Evolutionary conservation across 92 coral and sea anemone species (phyloP), one percentile per base, ranked within the genome.

Genomic region (Umimayanthus kanabou): DNA sequence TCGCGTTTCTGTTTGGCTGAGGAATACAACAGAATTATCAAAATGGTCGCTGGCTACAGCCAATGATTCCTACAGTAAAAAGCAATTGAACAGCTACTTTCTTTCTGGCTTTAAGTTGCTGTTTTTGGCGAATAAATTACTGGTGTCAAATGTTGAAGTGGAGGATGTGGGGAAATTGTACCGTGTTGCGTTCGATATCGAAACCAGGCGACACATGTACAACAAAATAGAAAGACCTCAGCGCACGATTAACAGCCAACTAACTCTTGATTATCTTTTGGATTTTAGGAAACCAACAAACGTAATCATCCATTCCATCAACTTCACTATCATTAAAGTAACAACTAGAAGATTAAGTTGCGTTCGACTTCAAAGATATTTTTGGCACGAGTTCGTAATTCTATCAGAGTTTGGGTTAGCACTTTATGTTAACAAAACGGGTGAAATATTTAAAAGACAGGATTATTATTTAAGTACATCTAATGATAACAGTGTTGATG

Each of bases 291-390:
- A 75, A 11, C 79, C 45, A 20, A 37, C 33, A 75, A 75, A 37
- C 23, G 30, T 77, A 3, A 25, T 55, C 6, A 39, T 85, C 28
- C 26, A 85, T 28, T 29, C 28, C 23, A 69, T 18, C n/a, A 86
- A 75, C 18, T 86, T 86, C n/a, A 76, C 89, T 42, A 22, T 76
- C 29, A 42, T 86, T 64, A 76, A 77, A 28, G 89, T 40, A 18
- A 22, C 61, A 39, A 20, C 76, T 9, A 76, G 80, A 37, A 65
- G 11, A 9, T 26, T 86, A 25, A 22, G 45, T 57, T 85, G 89
- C 23, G 49, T 80, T 37, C 18, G 11, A 47, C 20, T 49, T 30
- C 50, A 77, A 23, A 57, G 28, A 26, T 86, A 57, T 43, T 39
- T 13, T 66, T 49, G 71, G 1, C 47, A 76, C 78, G 89, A 85